These are phyloP conservation scores for Electrona antarctica DNA, from an alignment of 2,113 vertebrate species.

Conservation along the genomic window DNA sequence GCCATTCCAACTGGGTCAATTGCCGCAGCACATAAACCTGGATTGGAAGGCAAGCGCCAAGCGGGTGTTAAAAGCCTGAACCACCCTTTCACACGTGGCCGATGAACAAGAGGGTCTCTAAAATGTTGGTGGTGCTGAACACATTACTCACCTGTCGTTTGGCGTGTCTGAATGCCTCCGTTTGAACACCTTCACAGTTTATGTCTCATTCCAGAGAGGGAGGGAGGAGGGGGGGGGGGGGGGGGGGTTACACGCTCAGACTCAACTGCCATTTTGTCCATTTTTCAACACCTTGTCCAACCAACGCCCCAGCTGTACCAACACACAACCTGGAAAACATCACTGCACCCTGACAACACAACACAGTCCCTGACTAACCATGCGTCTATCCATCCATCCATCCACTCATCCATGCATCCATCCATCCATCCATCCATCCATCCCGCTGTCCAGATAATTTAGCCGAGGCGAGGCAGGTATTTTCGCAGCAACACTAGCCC, in stretches of 20 bases:
- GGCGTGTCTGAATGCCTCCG: not conserved
- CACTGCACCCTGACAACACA: conserved; percentile 37
- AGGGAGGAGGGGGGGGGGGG: too few relatives aligned
- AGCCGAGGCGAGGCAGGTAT: too few relatives aligned
- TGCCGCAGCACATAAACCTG: not conserved
- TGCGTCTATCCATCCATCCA: not conserved
- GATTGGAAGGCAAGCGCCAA: conserved; percentile 23
- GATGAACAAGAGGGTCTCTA: conserved; percentile 38
- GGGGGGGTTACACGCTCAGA: too few relatives aligned
- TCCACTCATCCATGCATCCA: conserved; percentile 3
- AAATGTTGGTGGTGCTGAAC: conserved; percentile 39
- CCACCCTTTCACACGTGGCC: conserved; percentile 21
- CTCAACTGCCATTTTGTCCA: conserved; percentile 17
- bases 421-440: not conserved
- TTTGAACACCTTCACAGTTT: not conserved
- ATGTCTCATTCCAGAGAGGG: not conserved
- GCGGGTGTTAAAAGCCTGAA: conserved; percentile 18
- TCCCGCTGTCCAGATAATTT: conserved; percentile 28
- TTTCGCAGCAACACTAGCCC: too few relatives aligned
- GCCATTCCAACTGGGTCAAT: conserved; percentile 6
- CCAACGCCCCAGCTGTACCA: conserved; percentile 40
- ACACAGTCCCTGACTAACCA: conserved; percentile 27
- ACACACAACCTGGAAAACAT: conserved; percentile 40
- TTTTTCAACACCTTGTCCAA: conserved; percentile 36
- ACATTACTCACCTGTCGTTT: conserved; percentile 17